These are phyloP conservation scores for Merodon equestris DNA, from an alignment of 2,888 invertebrate species.

Conservation along the genomic window DNA sequence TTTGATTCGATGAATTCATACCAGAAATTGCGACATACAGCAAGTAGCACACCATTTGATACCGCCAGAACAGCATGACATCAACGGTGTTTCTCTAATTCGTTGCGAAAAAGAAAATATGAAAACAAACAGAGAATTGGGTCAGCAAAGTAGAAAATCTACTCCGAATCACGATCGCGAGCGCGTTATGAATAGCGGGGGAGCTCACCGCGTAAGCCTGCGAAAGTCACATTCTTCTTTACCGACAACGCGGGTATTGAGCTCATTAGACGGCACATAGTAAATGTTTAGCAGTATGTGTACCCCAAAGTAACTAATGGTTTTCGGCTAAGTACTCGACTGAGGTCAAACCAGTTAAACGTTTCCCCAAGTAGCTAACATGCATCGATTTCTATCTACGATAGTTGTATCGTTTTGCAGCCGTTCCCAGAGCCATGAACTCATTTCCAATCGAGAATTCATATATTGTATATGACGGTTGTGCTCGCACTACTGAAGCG, in stretches of 20 bases:
- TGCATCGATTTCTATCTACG: too few species aligned
- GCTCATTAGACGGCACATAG: conserved; percentile 8
- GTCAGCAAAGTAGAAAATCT: conserved; percentile 62
- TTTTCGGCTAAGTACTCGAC: conserved; percentile 32
- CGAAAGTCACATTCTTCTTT: conserved; percentile 46
- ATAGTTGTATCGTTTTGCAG: background rate
- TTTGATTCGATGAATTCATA: too few species aligned
- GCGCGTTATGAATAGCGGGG: too few species aligned
- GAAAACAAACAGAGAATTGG: conserved; percentile 53
- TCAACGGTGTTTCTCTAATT: conserved; percentile 6
- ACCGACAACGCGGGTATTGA: conserved; percentile 9
- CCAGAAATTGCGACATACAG: background rate
- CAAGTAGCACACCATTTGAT: background rate
- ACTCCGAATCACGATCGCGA: conserved; percentile 32
- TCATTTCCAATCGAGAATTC: conserved; percentile 52
- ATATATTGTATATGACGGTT: conserved; percentile 7
- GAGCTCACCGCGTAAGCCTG: conserved; percentile 53
- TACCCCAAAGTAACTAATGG: background rate
- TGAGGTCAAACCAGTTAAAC: conserved; percentile 63
- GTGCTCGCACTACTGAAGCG: conserved; percentile 4
- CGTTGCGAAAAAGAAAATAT: conserved; percentile 20
- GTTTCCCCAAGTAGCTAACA: conserved; percentile 40
- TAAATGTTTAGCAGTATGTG: background rate
- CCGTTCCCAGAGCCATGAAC: conserved; percentile 46
- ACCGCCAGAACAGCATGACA: background rate